These are phyloP conservation scores for Pristionchus entomophagus DNA, from an alignment of 2,888 invertebrate genomes.

Conservation along the genomic window DNA sequence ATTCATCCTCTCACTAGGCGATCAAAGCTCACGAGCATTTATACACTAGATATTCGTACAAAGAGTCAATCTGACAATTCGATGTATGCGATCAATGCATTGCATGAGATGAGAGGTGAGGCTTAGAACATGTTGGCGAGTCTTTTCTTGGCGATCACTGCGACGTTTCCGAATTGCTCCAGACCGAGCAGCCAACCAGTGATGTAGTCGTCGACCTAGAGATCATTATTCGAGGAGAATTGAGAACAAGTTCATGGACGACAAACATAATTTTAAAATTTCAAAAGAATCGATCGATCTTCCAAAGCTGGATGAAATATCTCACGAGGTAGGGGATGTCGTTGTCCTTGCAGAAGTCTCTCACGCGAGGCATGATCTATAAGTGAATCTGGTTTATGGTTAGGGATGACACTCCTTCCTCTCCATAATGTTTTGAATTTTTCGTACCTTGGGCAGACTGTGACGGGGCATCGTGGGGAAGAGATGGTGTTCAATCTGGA, in stretches of 20 bases:
- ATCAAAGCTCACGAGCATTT: not conserved
- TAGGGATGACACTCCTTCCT: not conserved
- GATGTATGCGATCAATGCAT: not conserved
- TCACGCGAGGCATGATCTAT: slow-evolving; percentile 72
- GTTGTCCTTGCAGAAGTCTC: slow-evolving; percentile 70
- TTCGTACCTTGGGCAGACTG: slow-evolving; percentile 65
- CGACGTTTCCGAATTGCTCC: slow-evolving; percentile 70
- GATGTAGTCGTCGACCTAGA: slow-evolving; percentile 69
- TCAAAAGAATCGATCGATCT: too few relatives aligned
- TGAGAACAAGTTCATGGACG: not conserved
- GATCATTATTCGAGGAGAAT: not conserved
- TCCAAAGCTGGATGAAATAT: too few relatives aligned
- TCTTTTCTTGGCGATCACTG: slow-evolving; percentile 64
- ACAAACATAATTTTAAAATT: not conserved
- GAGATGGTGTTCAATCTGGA: slow-evolving; percentile 73
- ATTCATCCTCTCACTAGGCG: too few relatives aligned
- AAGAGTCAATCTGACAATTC: not conserved
- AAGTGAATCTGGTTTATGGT: not conserved
- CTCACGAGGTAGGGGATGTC: slow-evolving; percentile 74
- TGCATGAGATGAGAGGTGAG: not conserved
- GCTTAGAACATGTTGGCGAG: not conserved
- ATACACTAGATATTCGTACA: not conserved
- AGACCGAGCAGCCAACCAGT: slow-evolving; percentile 71
- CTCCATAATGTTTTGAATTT: not conserved
- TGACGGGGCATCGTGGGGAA: slow-evolving; percentile 75